These are phyloP conservation scores for Porites evermanni DNA, from an alignment of 92 coral and sea anemone species.

Conservation along the genomic window DNA sequence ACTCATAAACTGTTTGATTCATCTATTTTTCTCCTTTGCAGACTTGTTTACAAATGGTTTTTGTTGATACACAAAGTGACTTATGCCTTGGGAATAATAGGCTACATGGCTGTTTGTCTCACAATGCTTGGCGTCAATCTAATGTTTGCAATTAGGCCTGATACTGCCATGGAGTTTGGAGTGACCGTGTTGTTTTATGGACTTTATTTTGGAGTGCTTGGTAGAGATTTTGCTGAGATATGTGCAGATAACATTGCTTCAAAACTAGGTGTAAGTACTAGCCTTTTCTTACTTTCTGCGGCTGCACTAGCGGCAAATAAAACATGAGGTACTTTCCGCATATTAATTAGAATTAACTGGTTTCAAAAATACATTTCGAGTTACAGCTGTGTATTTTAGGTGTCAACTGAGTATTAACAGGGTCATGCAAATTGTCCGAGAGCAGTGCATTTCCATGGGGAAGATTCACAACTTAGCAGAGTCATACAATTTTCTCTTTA, in stretches of 20 bases:
- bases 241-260: slow-evolving; percentile 99
- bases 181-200: slow-evolving; percentile 93
- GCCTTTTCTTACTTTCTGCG: neutral
- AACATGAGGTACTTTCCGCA: neutral
- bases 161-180: slow-evolving; percentile 95
- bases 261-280: slow-evolving; percentile 92
- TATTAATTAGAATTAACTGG: no score
- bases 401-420: no score
- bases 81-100: slow-evolving; percentile 88
- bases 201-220: slow-evolving; percentile 96
- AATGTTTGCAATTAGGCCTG: slow-evolving; percentile 88
- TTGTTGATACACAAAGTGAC: slow-evolving; percentile 89
- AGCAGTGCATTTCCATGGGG: no score
- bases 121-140: slow-evolving; percentile 92
- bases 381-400: no score
- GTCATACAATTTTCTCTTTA: neutral
- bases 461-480: no score
- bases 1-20: no score
- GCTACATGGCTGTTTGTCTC: slow-evolving; percentile 87
- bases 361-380: no score
- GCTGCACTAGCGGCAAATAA: neutral
- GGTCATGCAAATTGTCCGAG: no score
- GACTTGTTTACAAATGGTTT: slow-evolving; percentile 99
- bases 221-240: slow-evolving; percentile 99
- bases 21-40: slow-evolving; percentile 26